Base-by-base conservation (phyloP, 1,140 invertebrate genomes). In the Eupristina koningsbergeri region DNA sequence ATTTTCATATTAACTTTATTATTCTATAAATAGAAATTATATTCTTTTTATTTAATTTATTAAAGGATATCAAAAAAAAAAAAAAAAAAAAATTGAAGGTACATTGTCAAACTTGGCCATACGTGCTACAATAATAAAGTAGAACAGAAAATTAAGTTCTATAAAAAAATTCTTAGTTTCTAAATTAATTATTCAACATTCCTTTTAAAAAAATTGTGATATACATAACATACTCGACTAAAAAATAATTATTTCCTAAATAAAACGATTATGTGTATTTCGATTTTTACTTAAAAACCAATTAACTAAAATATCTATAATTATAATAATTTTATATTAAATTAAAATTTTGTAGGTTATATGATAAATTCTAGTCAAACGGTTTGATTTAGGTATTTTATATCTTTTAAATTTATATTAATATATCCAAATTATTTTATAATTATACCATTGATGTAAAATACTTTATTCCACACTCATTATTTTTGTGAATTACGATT, bases 1-100 rank as follows among this genome's bases (percentile, higher is more conserved):
- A 71, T 71, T 71, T 71, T 71, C 67, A 41, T 41, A 41, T n/a
- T 71, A 67, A 67, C 64, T 67, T 64, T 64, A 67, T 67, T 67
- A 67, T 31, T 67, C 29, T 67, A 67, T 67, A 67, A 67, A 19
- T 67, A 67, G 36, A 34, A 34, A 1, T 64, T 34, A 5, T 8
- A 36, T 36, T 36, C 13, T 67, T 67, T 34, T 67, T 67, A 34
- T 34, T 17, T 67, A 36, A 67, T 67, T 67, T 67, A 67, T 67
- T 67, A 19, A 36, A 67, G 1, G 36, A 67, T 31, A 36, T 67
- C 17, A 67, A 67, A 58, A 58, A 58, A 13, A 58, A 26, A 26
- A 26, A 67, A 67, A 58, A 58, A 58, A 13, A 58, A 26, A 26
- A 26, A 26, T 22, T 58, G 9, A 58, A 58, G 22, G 19, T 58